Evolutionary conservation across 2,113 vertebrate species (phyloP).

Genomic region (Danio rerio): GRCz12tu NC_133180.1:61906001-61906500

Average conservation of each 20-base stretch:
- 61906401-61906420: constrained; percentile 47
- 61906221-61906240: not conserved
- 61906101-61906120: too few species aligned
- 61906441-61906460: constrained; percentile 48
- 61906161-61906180: too few species aligned
- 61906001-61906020: too few species aligned
- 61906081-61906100: too few species aligned
- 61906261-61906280: not conserved
- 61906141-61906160: too few species aligned
- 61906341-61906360: constrained; percentile 8
- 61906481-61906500: constrained; percentile 50
- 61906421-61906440: constrained; percentile 55
- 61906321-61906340: not conserved
- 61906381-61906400: constrained; percentile 19
- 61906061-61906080: too few species aligned
- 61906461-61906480: constrained; percentile 55
- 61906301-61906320: not conserved
- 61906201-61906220: not conserved
- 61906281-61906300: not conserved
- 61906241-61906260: not conserved
- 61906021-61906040: too few species aligned
- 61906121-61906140: too few species aligned
- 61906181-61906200: not conserved
- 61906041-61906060: too few species aligned
- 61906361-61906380: constrained; percentile 17